Evolutionary conservation across 2,888 invertebrate species (phyloP).

Genomic region (Nephrotoma guestfalica): DNA sequence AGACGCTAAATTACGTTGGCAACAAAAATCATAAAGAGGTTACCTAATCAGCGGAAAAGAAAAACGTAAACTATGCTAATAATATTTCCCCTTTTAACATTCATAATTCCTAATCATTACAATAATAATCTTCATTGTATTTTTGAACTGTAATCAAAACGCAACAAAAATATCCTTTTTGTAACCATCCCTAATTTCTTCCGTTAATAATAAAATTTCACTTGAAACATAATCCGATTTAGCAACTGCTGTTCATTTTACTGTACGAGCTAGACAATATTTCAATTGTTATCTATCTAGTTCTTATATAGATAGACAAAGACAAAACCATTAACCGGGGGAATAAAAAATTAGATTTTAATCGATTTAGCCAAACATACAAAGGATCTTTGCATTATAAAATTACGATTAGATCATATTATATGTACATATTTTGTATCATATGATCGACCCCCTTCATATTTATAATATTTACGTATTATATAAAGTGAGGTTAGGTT

Average conservation of each 20-base stretch:
- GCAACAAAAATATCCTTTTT: slow-evolving; percentile 2
- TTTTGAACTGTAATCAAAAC: slow-evolving; percentile 2
- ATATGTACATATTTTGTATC: not conserved
- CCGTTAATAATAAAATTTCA: slow-evolving; percentile 4
- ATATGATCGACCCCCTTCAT: not conserved
- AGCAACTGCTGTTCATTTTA: slow-evolving; percentile 5
- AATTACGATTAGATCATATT: not conserved
- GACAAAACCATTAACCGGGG: not conserved
- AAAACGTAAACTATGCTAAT: no score
- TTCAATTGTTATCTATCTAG: not conserved
- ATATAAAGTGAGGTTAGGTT: not conserved
- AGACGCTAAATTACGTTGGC: no score
- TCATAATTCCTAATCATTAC: slow-evolving; percentile 2
- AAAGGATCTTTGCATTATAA: not conserved
- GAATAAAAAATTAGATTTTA: slow-evolving; percentile 5
- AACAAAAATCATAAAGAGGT: no score
- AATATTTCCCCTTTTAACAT: not conserved
- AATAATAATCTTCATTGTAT: not conserved
- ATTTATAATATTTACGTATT: not conserved
- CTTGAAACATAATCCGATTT: slow-evolving; percentile 12
- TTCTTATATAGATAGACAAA: not conserved
- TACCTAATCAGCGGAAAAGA: no score
- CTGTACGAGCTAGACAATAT: not conserved
- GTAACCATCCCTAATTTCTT: not conserved
- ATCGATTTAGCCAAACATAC: not conserved